Base-by-base conservation (phyloP, 1,140 invertebrate species). In the Coenobita brevimanus region DNA sequence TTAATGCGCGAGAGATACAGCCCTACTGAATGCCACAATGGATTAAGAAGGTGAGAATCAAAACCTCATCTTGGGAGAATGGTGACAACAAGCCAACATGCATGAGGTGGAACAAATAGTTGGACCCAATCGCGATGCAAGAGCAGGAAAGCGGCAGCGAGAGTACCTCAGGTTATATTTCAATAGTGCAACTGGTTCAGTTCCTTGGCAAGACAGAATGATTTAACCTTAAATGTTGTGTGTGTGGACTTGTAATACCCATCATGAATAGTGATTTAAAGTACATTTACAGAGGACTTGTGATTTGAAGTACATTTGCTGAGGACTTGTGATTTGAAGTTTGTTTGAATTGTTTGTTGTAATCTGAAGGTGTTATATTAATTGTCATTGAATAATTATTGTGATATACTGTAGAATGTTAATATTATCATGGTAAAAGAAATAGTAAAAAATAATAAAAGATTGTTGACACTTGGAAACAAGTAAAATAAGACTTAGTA, bases 21-120 rank as follows among this genome's bases (percentile, higher is more conserved):
- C 3, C n/a, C 67, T 67, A n/a, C 82, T 78, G 30, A 43, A 24
- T 57, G 46, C 41, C 27, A 24, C 0, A 0, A 17, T 84, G 1
- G 82, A 84, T n/a, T 38, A 78, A 3, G 82, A 36, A 15, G 82
- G 57, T 79, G 60, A 36, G 27, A 4, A 64, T 17, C 3, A n/a
- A 4, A 78, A 84, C 36, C 2, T 3, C 64, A 60, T 84, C 13
- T 64, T 36, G 6, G 38, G 82, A 75, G 3, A 2, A 3, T 84
- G 82, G 82, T 13, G 82, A 27, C 62, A 64, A 64, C 6, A 64
- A 3, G 62, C 62, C 3, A 57, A 57, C 54, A 64, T 64, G 62
- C 4, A 64, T 21, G 62, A 64, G 62, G 38, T 64, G 4, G 21
- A 64, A 3, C 62, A 64, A 21, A 30, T 64, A 57, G 54, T 57